These are phyloP conservation scores for Galeruca laticollis DNA, from an alignment of 2,888 invertebrate genomes.

Conservation along the genomic window DNA sequence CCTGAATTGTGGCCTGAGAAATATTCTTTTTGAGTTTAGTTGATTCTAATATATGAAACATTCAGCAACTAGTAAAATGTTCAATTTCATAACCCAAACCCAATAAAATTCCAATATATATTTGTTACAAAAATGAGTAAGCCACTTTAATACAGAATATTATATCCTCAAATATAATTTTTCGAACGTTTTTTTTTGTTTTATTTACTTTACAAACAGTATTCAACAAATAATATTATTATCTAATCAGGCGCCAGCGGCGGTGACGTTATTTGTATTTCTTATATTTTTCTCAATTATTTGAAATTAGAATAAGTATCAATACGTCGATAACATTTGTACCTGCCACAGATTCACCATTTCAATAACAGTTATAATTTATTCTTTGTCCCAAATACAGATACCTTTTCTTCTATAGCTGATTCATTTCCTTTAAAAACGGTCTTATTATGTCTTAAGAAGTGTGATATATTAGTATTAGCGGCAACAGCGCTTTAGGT, in stretches of 20 bases:
- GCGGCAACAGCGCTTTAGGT: conserved; percentile 23
- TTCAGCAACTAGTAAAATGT: too few species aligned
- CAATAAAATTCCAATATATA: too few species aligned
- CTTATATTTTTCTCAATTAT: not conserved
- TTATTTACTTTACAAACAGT: conserved; percentile 19
- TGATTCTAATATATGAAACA: too few species aligned
- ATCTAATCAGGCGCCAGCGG: conserved; percentile 14
- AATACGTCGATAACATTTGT: too few species aligned
- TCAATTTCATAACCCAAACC: too few species aligned
- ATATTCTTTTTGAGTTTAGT: too few species aligned
- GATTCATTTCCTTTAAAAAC: not conserved
- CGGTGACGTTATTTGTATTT: not conserved
- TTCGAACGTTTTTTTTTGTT: conserved; percentile 11
- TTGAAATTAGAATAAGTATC: too few species aligned
- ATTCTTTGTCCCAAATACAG: too few species aligned
- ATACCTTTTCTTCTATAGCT: not conserved
- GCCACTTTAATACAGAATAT: not conserved
- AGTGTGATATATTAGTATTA: not conserved
- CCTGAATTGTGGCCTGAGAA: too few species aligned
- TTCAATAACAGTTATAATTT: too few species aligned
- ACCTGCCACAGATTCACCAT: too few species aligned
- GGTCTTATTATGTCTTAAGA: not conserved
- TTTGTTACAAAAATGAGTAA: too few species aligned
- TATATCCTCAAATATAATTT: not conserved
- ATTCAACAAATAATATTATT: not conserved